A percentile compares a stretch with the other conserved stretches of the same genome.
phyloP scores from a whole-genome alignment of 1,140 invertebrate genomes.

The Trichonephila clavata region DNA sequence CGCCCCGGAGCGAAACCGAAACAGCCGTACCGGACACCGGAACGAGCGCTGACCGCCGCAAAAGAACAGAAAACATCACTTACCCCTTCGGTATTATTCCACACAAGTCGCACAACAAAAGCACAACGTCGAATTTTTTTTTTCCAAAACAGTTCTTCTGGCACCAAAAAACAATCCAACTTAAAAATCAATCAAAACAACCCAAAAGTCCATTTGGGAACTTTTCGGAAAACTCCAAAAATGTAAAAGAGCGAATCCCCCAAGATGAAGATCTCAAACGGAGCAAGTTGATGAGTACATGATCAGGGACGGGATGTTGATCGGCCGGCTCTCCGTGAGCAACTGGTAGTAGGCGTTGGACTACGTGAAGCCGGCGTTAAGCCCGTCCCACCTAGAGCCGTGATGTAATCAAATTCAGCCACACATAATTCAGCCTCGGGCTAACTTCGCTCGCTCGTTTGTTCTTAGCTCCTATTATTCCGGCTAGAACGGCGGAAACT shows the following conservation, averaged over 20 bases:
- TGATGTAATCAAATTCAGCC: conserved; percentile 73
- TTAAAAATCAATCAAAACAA: not conserved
- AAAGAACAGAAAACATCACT: conserved; percentile 15
- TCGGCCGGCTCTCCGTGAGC: conserved; percentile 53
- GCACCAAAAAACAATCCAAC: not conserved
- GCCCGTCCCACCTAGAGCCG: conserved; percentile 56
- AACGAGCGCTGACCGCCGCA: not conserved
- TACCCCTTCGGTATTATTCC: conserved; percentile 23
- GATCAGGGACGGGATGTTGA: conserved; percentile 49
- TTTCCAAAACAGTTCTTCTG: not conserved
- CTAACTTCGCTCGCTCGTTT: conserved; percentile 59
- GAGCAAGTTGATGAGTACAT: not conserved
- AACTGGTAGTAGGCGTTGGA: conserved; percentile 74
- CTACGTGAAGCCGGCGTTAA: conserved; percentile 41
- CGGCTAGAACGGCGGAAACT: conserved; percentile 47
- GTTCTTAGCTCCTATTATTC: conserved; percentile 65
- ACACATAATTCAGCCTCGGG: conserved; percentile 72
- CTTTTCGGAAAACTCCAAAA: conserved; percentile 2
- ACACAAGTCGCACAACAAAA: conserved; percentile 4
- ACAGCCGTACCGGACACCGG: not conserved
- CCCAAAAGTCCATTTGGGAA: conserved; percentile 2
- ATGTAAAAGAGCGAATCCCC: not conserved
- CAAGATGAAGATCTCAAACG: conserved; percentile 6
- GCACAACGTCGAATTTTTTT: not conserved
- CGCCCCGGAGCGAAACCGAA: not conserved